Conservation (phyloP, 2,888 invertebrate species). For the Smittia sp. region DNA sequence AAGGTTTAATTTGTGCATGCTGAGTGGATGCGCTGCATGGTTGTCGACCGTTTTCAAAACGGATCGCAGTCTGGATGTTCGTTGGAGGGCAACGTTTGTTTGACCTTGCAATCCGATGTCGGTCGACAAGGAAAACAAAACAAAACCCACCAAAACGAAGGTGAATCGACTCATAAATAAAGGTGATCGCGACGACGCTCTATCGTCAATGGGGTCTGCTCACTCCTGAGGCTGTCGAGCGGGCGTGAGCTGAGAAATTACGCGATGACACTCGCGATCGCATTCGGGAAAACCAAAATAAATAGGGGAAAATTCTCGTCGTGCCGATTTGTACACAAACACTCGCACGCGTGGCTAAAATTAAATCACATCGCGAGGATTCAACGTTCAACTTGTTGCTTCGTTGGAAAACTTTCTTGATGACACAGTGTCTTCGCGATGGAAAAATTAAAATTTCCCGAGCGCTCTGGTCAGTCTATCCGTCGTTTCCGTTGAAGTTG, state of each 20-base stretch:
- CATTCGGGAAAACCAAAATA: background rate
- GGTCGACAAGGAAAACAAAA: background rate
- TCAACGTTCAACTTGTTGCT: conserved; percentile 37
- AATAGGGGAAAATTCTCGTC: background rate
- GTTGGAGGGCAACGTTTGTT: background rate
- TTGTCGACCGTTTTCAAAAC: background rate
- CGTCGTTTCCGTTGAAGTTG: conserved; percentile 1
- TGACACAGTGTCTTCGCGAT: background rate
- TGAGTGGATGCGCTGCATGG: background rate
- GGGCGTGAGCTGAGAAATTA: background rate
- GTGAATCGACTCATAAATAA: background rate
- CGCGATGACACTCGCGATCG: background rate
- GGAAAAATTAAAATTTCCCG: background rate
- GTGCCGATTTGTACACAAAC: background rate
- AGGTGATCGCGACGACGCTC: background rate
- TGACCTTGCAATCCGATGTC: conserved; percentile 7
- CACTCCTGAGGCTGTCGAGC: background rate
- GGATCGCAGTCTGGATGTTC: background rate
- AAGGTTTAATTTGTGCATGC: background rate
- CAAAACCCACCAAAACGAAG: background rate
- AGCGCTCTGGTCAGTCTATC: conserved; percentile 15
- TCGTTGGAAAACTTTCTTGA: background rate
- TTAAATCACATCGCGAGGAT: conserved; percentile 2
- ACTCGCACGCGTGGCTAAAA: conserved; percentile 1
- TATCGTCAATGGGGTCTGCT: background rate